phyloP scores from a whole-genome alignment of 2,888 invertebrate species.

The Drosophila limbata region DNA sequence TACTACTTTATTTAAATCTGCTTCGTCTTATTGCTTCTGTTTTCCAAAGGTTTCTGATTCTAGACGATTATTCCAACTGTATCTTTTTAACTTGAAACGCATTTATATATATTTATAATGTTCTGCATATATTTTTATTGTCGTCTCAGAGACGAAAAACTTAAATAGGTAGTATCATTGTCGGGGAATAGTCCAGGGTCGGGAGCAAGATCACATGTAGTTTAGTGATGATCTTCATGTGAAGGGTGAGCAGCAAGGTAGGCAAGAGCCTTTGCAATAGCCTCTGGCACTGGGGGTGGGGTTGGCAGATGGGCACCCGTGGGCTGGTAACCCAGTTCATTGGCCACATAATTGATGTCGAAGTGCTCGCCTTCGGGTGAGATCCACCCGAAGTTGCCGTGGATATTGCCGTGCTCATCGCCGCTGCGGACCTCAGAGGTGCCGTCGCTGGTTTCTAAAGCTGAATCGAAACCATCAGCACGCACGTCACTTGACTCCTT shows the following conservation, averaged over 20 bases:
- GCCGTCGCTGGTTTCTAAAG: not conserved
- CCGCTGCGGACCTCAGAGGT: not conserved
- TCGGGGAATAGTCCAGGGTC: conserved; percentile 20
- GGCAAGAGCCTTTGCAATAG: conserved; percentile 54
- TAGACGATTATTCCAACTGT: too few relatives aligned
- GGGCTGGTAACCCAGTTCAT: conserved; percentile 80
- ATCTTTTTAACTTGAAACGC: too few relatives aligned
- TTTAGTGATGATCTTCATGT: conserved; percentile 41
- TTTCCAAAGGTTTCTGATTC: too few relatives aligned
- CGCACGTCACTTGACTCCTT: conserved; percentile 41
- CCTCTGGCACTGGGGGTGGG: conserved; percentile 65
- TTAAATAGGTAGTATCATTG: conserved; percentile 13
- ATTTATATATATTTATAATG: too few relatives aligned
- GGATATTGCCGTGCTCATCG: conserved; percentile 71
- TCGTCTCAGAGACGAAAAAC: too few relatives aligned
- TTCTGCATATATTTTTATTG: too few relatives aligned
- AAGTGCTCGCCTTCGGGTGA: conserved; percentile 76
- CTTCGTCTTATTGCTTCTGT: too few relatives aligned
- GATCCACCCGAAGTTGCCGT: conserved; percentile 66
- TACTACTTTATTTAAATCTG: too few relatives aligned
- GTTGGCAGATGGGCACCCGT: conserved; percentile 59
- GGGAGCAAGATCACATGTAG: conserved; percentile 8
- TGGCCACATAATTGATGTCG: conserved; percentile 70
- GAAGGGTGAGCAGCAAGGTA: conserved; percentile 56
- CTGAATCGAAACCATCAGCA: not conserved